Evolutionary conservation across 2,888 invertebrate genomes (phyloP).

Genomic region (Argyresthia goedartella): DNA sequence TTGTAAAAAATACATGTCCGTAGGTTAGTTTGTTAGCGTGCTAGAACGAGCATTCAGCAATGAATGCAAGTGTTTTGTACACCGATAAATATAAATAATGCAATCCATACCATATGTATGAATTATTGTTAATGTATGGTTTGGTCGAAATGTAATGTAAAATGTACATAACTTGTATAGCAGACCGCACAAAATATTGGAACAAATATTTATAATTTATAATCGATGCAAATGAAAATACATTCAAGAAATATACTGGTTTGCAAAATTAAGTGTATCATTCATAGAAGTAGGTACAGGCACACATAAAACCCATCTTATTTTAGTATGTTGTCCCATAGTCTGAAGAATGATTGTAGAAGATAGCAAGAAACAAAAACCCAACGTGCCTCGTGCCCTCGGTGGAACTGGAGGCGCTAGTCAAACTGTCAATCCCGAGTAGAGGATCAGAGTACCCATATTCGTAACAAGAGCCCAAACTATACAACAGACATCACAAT

Average conservation of each 20-base stretch:
- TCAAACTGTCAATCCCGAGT: too few relatives aligned
- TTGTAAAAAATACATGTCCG: not conserved
- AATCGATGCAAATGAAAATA: slow-evolving; percentile 17
- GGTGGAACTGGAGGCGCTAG: too few relatives aligned
- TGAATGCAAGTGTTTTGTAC: not conserved
- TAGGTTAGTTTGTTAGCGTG: not conserved
- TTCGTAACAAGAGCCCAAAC: too few relatives aligned
- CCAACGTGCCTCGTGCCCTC: too few relatives aligned
- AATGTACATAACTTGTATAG: slow-evolving; percentile 1
- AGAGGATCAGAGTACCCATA: too few relatives aligned
- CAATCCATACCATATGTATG: not conserved
- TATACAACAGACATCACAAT: too few relatives aligned
- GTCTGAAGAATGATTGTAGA: too few relatives aligned
- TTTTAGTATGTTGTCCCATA: too few relatives aligned
- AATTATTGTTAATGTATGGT: not conserved
- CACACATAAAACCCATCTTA: too few relatives aligned
- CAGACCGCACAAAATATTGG: slow-evolving; percentile 24
- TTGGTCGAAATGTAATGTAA: not conserved
- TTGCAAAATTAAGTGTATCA: slow-evolving; percentile 33
- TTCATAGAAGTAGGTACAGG: slow-evolving; percentile 6
- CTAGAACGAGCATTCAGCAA: not conserved
- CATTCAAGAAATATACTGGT: slow-evolving; percentile 47
- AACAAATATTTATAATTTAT: slow-evolving; percentile 10
- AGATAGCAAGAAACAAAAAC: too few relatives aligned
- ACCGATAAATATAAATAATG: too few relatives aligned